Conservation (phyloP, 2,113 vertebrate species). For the Chaetorhynchus papuensis region DNA sequence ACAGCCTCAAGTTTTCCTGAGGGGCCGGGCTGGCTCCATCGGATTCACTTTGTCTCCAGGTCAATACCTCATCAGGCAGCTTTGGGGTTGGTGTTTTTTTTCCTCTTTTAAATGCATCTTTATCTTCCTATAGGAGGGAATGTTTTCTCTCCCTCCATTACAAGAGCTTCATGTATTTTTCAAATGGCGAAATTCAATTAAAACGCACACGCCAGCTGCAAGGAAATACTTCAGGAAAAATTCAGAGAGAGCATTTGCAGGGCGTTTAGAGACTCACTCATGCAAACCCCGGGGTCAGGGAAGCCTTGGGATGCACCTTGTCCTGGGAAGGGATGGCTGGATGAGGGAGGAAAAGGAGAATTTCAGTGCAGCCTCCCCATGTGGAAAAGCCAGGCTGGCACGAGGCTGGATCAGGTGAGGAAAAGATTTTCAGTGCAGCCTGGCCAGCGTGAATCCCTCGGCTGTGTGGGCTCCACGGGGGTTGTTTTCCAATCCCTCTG, state of each 20-base stretch:
- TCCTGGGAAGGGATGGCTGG: background rate
- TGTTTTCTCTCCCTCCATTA: background rate
- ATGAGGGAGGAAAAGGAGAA: background rate
- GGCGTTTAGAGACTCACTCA: background rate
- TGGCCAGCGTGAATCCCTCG: rapidly evolving
- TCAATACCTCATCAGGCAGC: constrained; percentile 34
- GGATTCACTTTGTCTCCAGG: constrained; percentile 27
- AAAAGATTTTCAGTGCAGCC: background rate
- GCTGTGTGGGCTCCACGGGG: background rate
- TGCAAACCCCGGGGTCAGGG: background rate
- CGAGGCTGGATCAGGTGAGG: background rate
- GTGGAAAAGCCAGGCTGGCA: background rate
- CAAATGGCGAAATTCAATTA: background rate
- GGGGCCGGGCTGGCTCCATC: constrained; percentile 39
- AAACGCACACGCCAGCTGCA: background rate
- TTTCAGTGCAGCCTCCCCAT: background rate
- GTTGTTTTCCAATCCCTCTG: background rate
- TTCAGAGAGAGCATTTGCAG: background rate
- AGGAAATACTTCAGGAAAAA: background rate
- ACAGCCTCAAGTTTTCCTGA: constrained; percentile 27
- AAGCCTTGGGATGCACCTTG: background rate
- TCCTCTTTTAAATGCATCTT: background rate
- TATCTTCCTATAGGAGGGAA: background rate
- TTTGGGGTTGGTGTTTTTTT: background rate
- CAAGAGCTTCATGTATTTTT: constrained; percentile 7